Evolutionary conservation across 2,113 vertebrate species (phyloP), one percentile per base, ranked within the genome.

Genomic region (Odontesthes bonariensis): DNA sequence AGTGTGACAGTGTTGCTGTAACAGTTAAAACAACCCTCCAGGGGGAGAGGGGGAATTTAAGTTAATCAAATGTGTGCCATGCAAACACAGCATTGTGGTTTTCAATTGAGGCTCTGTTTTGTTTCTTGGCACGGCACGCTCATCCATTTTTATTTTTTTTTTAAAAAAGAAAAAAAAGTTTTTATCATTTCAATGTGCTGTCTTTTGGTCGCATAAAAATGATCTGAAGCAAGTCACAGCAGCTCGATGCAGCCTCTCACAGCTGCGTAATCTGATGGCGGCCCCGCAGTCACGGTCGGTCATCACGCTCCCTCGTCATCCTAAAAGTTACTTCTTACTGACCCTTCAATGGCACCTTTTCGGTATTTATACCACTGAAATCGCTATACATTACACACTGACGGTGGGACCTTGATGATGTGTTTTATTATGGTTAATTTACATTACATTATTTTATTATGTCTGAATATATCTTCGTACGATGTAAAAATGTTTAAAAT

Each of bases 1-100:
- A 79, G 68, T 73, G 55, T 77, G 72, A 73, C 64, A 70, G 58
- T 56, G 42, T 71, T 58, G 57, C 70, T 23, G 20, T 75, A 59
- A 58, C 40, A 60, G 63, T 73, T 16, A 8, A 59, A 76, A 35
- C 16, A 54, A 14, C 32, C 52, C 64, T 67, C 57, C 0, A 4
- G 32, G 70, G 52, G 3, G 12, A 40, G 12, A 6, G 12, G 54
- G 27, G 10, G 40, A 9, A 38, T 16, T 63, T 47, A 8, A 68
- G 55, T 53, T 19, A 10, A 52, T 82, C 47, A 44, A 54, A 65
- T 17, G 7, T 1, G 1, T 42, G 27, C 10, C 31, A 20, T 64
- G 57, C 68, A 63, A 85, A 71, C 32, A 62, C 11, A 6, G 19
- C 38, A 2, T 20, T 66, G 57, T 56, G 49, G 11, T 51, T 73